Evolutionary conservation across 2,797 vertebrate species (phyloP), one percentile per base, ranked within the genome.

Genomic region (Gallinago stenura): DNA sequence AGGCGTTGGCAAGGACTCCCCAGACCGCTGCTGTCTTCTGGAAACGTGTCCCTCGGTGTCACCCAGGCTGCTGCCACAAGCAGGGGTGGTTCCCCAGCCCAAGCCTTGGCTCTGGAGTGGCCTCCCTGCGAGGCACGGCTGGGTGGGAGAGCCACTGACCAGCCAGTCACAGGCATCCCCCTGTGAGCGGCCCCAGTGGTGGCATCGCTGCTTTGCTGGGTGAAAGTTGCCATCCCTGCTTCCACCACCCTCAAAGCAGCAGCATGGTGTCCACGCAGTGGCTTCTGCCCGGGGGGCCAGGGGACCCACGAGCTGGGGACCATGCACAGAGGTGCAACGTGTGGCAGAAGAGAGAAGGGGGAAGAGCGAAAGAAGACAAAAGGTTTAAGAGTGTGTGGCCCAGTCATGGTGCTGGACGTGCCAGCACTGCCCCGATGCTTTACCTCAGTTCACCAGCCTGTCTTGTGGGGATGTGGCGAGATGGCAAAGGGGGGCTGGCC

Each of bases 171-270:
- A 6, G 46, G 60, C n/a, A 69, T 10, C 8, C 17, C 22, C 25
- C 72, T 46, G 50, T 0, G 0, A 33, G n/a, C 54, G 35, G 24
- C 76, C 16, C 60, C 77, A 64, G 35, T 37, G 66, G 5, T 43
- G 72, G 11, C 22, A 3, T 62, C 45, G 79, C 56, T 70, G 37
- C 43, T 80, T 64, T 54, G 37, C 66, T 35, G 37, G 13, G 4
- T 22, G 11, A 10, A 66, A 61, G 28, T 56, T 1, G 0, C n/a
- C 1, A 0, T 70, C n/a, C 20, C 25, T 0, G 0, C 30, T 93
- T 20, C 86, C 3, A 8, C 16, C 39, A 22, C 21, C 19, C 70
- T 53, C 0, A 0, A 39, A 60, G 33, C 12, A 31, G 33, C 15
- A 30, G 22, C 3, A 4, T 12, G 30, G 20, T 51, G 25, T 64